Percentiles rank a stretch among this genome's conserved stretches.
These are phyloP conservation scores for Platycnemis pennipes DNA, from an alignment of 2,888 invertebrate genomes.

Conservation along the genomic window DNA sequence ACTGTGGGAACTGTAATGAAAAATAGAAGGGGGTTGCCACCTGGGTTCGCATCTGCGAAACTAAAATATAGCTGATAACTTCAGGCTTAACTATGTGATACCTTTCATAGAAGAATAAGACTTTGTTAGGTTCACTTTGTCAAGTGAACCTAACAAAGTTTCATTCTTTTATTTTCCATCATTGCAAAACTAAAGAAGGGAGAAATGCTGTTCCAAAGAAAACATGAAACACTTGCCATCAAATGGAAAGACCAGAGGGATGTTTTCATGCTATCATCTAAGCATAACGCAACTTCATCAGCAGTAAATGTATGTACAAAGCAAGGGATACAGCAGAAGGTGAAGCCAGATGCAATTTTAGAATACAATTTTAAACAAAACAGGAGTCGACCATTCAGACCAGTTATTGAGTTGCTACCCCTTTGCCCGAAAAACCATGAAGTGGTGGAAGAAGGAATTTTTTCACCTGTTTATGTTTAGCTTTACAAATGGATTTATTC, in stretches of 20 bases:
- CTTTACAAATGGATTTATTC: neutral
- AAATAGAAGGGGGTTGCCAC: neutral
- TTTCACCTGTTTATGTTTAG: neutral
- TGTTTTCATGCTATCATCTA: constrained; percentile 7
- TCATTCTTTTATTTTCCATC: no score
- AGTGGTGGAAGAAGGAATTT: constrained; percentile 46
- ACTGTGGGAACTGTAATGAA: neutral
- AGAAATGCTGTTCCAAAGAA: no score
- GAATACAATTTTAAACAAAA: neutral
- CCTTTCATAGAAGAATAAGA: no score
- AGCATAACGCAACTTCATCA: constrained; percentile 7
- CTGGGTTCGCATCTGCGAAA: neutral
- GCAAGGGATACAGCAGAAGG: neutral
- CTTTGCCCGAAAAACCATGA: neutral
- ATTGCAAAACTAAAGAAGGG: neutral
- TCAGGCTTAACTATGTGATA: no score
- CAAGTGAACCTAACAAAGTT: no score
- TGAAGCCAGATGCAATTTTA: constrained; percentile 31
- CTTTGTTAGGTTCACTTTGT: no score
- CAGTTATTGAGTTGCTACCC: neutral
- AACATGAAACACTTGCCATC: neutral
- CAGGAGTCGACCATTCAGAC: neutral
- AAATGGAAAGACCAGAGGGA: constrained; percentile 41
- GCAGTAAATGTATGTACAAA: neutral
- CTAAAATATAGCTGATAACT: no score